Percentiles rank a stretch among this genome's conserved stretches.
Conservation (phyloP, 1,140 invertebrate genomes). For the Drosophila orosa region DNA sequence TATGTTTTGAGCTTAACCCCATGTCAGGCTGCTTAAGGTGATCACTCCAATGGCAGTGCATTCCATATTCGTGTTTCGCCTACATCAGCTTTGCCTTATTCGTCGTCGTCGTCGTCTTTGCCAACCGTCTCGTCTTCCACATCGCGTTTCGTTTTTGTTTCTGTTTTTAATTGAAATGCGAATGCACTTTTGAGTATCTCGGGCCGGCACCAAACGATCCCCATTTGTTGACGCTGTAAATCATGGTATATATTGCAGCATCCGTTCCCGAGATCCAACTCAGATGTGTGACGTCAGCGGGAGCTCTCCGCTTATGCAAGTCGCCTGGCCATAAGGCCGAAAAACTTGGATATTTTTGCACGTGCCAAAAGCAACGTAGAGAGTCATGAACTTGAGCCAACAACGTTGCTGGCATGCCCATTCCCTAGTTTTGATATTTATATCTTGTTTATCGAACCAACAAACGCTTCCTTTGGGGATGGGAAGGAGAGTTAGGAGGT, state of each 20-base stretch:
- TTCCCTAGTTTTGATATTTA: slow-evolving; percentile 31
- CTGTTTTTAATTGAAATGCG: slow-evolving; percentile 79
- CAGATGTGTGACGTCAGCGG: slow-evolving; percentile 58
- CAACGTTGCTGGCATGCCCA: slow-evolving; percentile 8
- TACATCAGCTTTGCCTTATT: slow-evolving; percentile 37
- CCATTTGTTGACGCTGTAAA: slow-evolving; percentile 63
- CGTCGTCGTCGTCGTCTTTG: slow-evolving; percentile 5
- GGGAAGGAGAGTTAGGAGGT: not conserved
- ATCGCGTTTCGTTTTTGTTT: slow-evolving; percentile 51
- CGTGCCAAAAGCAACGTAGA: slow-evolving; percentile 44
- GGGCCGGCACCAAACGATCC: slow-evolving; percentile 29
- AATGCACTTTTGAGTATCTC: slow-evolving; percentile 75
- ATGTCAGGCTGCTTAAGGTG: slow-evolving; percentile 12
- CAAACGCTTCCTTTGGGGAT: slow-evolving; percentile 35
- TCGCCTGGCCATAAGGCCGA: slow-evolving; percentile 32
- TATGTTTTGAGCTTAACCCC: not conserved
- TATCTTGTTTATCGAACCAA: slow-evolving; percentile 65
- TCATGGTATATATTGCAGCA: slow-evolving; percentile 52
- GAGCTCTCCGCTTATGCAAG: slow-evolving; percentile 56
- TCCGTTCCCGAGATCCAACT: slow-evolving; percentile 26
- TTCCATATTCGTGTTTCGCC: slow-evolving; percentile 31
- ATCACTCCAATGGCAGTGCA: slow-evolving; percentile 36
- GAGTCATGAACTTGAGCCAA: slow-evolving; percentile 65
- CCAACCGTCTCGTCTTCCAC: slow-evolving; percentile 31
- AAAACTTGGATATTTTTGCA: slow-evolving; percentile 38